Evolutionary conservation across 23 tunicate genomes (phyloP).

Genomic region (Diplosoma virens): DNA sequence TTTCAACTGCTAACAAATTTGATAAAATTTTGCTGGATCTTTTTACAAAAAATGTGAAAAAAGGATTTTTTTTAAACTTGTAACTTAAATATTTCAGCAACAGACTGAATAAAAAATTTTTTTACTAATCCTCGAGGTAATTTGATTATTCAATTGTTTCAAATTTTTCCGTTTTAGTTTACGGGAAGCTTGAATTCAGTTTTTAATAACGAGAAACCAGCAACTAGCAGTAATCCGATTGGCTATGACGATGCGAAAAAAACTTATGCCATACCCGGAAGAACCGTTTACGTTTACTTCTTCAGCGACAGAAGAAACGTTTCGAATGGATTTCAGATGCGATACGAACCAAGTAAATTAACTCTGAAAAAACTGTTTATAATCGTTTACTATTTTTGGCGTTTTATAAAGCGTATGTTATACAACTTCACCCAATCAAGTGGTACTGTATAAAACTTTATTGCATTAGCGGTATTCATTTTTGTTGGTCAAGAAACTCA

Average conservation of each 20-base stretch:
- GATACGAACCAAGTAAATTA: slow-evolving; percentile 35
- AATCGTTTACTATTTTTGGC: not conserved
- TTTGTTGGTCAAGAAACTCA: not conserved
- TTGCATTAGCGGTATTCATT: no score
- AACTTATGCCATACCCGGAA: not conserved
- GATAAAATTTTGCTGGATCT: no score
- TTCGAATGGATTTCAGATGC: slow-evolving; percentile 35
- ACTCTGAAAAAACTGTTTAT: not conserved
- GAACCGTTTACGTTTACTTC: slow-evolving; percentile 34
- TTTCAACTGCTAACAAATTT: no score
- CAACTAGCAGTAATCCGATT: not conserved
- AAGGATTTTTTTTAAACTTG: no score
- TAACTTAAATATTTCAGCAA: no score
- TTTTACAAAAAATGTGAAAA: no score
- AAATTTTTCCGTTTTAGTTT: not conserved
- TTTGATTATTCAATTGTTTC: not conserved
- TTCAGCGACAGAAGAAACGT: slow-evolving; percentile 31
- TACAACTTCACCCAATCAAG: no score
- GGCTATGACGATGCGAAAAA: slow-evolving; percentile 26
- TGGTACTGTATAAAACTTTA: no score
- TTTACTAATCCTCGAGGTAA: no score
- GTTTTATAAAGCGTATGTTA: not conserved
- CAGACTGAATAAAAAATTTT: no score
- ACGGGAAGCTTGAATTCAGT: not conserved
- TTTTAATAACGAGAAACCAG: not conserved